Evolutionary conservation across 2,888 invertebrate genomes (phyloP), one percentile per base, ranked within the genome.

Genomic region (Cyclophora albipunctata): DNA sequence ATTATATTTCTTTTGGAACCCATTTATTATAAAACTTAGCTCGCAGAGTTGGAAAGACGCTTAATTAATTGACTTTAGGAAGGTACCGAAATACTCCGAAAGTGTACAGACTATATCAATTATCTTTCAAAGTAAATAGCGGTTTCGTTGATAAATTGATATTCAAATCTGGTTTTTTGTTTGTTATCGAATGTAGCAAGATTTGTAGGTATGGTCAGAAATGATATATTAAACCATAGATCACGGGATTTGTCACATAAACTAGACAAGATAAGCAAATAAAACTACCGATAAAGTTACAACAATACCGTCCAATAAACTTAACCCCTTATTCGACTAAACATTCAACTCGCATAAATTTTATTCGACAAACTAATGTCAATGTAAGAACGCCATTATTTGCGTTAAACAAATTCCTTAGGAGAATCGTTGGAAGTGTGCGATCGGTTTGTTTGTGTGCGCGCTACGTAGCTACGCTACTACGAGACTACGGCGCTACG

Each of bases 321-420:
- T 85, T 81, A 84, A 85, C 84, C 82, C 86, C 84, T 83, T 85
- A 82, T 83, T 81, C 84, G 82, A 85, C 81, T 81, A 78, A 82
- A 85, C 78, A 85, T 80, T 73, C 74, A 85, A 87, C 75, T 85
- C 84, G 67, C 87, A 88, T 88, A 87, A 87, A 87, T 87, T 82
- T 81, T 79, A 78, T 85, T 83, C 81, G 86, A 83, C 85, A 84
- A 85, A 88, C 87, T 87, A 86, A 87, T 87, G 87, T 84, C 86
- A 86, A 84, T 84, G 82, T 87, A 85, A 83, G 83, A 84, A 84
- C 82, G 84, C 84, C 81, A 84, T 87, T 86, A 79, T 75, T 77
- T 69, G 72, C 73, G 75, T 77, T 81, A 84, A 84, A 87, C 85
- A 87, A 87, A 87, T 87, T 86, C 84, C 76, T 65, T 78, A 61